These are phyloP conservation scores for Semibalanus balanoides DNA, from an alignment of 1,140 invertebrate species.

Conservation along the genomic window DNA sequence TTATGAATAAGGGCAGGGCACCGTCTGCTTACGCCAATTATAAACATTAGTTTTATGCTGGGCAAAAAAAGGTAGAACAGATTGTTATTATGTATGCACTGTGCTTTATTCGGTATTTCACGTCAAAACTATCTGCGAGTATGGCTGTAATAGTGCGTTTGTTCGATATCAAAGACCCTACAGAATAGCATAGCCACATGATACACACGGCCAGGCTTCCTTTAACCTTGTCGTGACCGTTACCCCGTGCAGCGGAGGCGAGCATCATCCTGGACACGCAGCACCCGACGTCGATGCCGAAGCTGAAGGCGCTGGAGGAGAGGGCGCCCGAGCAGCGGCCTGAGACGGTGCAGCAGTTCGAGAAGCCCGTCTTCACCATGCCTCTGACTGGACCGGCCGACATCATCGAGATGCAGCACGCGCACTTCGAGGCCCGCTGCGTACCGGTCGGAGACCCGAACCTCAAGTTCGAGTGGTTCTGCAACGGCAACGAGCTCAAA, in stretches of 20 bases:
- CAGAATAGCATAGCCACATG: too few relatives aligned
- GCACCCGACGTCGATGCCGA: slow-evolving; percentile 86
- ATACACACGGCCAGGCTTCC: too few relatives aligned
- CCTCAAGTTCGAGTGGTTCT: slow-evolving; percentile 82
- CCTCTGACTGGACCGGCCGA: slow-evolving; percentile 68
- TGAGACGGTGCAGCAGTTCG: neutral
- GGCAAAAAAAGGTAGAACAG: too few relatives aligned
- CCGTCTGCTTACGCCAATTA: too few relatives aligned
- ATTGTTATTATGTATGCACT: too few relatives aligned
- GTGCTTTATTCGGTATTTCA: too few relatives aligned
- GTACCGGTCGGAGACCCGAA: slow-evolving; percentile 84
- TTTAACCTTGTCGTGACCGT: too few relatives aligned
- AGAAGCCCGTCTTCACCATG: slow-evolving; percentile 1
- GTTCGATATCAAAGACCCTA: too few relatives aligned
- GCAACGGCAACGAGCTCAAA: slow-evolving; percentile 84
- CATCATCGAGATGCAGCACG: slow-evolving; percentile 82
- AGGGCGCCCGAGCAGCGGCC: neutral
- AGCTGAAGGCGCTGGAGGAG: slow-evolving; percentile 81
- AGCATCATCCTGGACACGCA: slow-evolving; percentile 80
- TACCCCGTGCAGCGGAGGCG: slow-evolving; percentile 53
- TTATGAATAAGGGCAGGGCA: too few relatives aligned
- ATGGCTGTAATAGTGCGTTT: too few relatives aligned
- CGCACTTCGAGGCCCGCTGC: slow-evolving; percentile 92
- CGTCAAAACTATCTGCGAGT: too few relatives aligned
- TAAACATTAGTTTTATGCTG: too few relatives aligned